Evolutionary conservation across 2,797 vertebrate species (phyloP).

Genomic region (Coccyzus lansbergi): DNA sequence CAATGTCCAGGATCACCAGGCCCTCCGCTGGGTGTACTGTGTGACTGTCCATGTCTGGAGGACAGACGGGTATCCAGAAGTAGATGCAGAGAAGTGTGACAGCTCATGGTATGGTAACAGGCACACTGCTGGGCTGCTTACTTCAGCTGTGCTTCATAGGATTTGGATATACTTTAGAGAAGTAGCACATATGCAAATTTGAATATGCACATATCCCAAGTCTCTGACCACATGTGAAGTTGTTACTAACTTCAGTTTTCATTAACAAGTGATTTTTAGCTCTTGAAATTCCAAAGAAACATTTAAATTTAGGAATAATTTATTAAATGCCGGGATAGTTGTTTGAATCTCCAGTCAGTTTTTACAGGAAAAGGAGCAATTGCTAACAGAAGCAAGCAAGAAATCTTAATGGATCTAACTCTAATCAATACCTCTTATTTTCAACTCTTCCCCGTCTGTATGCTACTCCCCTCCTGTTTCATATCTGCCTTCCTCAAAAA

Average conservation of each 20-base stretch:
- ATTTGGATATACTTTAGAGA: not conserved
- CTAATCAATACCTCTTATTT: not conserved
- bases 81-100: not conserved
- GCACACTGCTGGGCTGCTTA: not conserved
- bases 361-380: not conserved
- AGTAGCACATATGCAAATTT: rapidly evolving
- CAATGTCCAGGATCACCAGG: not conserved
- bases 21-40: not conserved
- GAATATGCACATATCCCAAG: not conserved
- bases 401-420: not conserved
- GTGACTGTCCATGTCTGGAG: not conserved
- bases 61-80: not conserved
- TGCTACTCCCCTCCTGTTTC: not conserved
- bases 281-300: not conserved
- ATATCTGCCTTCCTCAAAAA: not conserved
- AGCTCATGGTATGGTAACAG: too few species aligned
- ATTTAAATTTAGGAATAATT: not conserved
- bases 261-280: not conserved
- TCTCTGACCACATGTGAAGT: not conserved
- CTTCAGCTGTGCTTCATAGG: not conserved
- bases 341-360: not conserved
- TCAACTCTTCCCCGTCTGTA: not conserved
- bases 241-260: not conserved
- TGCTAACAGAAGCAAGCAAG: not conserved
- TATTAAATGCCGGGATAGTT: not conserved